phyloP scores from a whole-genome alignment of 1,140 invertebrate genomes.

The Calosoma granatense region DNA sequence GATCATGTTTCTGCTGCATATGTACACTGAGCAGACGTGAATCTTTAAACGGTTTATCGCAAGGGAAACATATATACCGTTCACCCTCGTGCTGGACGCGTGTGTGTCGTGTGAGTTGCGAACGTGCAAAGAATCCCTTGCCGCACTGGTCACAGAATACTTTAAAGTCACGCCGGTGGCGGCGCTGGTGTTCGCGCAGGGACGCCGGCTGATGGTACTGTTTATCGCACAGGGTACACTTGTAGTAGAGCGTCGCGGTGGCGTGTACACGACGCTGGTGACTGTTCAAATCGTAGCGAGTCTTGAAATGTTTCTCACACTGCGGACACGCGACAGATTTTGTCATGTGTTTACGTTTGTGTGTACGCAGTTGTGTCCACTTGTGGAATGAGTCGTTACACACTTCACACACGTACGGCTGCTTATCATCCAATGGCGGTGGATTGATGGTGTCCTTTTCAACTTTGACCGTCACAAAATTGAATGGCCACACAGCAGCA shows the following conservation, averaged over 20 bases:
- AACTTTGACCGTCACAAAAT: no score
- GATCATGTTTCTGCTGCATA: no score
- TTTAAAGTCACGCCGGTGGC: slow-evolving; percentile 38
- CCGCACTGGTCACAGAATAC: slow-evolving; percentile 32
- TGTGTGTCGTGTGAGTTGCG: no score
- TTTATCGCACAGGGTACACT: background rate
- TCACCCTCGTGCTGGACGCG: slow-evolving; percentile 16
- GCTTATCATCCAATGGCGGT: no score
- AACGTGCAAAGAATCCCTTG: no score
- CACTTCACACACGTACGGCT: no score
- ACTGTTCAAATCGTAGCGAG: background rate
- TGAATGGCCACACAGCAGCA: no score
- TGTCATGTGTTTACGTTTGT: background rate
- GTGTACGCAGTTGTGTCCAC: background rate
- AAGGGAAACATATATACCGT: slow-evolving; percentile 18
- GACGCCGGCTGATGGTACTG: background rate
- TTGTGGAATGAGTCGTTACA: no score
- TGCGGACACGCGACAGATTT: background rate
- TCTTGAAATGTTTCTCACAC: background rate
- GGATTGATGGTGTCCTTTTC: no score
- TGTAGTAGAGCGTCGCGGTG: background rate
- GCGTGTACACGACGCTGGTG: background rate
- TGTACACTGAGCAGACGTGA: no score
- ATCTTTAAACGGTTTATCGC: slow-evolving; percentile 17
- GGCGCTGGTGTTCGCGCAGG: slow-evolving; percentile 14